Percentiles rank a stretch among this genome's conserved stretches.
phyloP scores from a whole-genome alignment of 2,797 vertebrate species.

The Poliocrania exsul region DNA sequence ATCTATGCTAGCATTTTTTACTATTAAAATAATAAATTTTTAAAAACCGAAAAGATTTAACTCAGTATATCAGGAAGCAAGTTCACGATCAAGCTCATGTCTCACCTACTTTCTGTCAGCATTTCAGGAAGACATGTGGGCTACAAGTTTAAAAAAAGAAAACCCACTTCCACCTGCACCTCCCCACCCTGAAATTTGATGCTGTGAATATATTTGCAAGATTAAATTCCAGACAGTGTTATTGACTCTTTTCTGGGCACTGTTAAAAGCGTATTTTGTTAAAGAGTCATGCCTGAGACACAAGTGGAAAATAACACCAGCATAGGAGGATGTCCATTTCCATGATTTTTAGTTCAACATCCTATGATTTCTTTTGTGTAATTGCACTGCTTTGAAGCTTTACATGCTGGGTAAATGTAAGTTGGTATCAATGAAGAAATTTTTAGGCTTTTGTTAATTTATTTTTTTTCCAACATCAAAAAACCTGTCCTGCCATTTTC shows the following conservation, averaged over 20 bases:
- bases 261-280: not conserved
- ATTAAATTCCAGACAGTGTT: not conserved
- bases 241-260: not conserved
- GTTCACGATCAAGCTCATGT: not conserved
- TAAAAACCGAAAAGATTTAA: not conserved
- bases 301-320: fast-evolving
- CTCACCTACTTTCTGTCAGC: not conserved
- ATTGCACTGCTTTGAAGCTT: not conserved
- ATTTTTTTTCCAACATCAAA: not conserved
- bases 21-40: not conserved
- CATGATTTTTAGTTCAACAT: not conserved
- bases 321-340: not conserved
- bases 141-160: not conserved
- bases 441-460: not conserved
- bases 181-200: not conserved
- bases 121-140: not conserved
- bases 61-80: not conserved
- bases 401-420: not conserved
- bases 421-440: not conserved
- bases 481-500: not conserved
- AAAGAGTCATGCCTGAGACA: not conserved
- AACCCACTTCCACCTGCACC: not conserved
- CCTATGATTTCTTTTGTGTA: not conserved
- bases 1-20: not conserved
- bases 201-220: not conserved